These are phyloP conservation scores for Drosophila paramelanica DNA, from an alignment of 2,888 invertebrate genomes.

Conservation along the genomic window DNA sequence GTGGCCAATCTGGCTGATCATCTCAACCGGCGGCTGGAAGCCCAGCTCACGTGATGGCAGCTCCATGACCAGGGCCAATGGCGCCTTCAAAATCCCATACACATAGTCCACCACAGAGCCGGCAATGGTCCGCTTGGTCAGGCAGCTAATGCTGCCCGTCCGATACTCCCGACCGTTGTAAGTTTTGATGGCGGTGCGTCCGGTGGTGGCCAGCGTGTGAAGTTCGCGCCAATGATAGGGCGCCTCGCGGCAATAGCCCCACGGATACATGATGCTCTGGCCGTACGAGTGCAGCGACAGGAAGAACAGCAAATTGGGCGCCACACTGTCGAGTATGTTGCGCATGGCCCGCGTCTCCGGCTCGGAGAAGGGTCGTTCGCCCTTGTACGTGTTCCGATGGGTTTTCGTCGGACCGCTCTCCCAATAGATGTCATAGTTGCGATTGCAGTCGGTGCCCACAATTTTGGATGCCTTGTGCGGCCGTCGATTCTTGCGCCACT, in stretches of 20 bases:
- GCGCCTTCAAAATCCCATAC: slow-evolving; percentile 81
- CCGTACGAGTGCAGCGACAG: slow-evolving; percentile 84
- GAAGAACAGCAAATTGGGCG: slow-evolving; percentile 81
- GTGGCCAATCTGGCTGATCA: slow-evolving; percentile 81
- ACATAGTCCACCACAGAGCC: slow-evolving; percentile 85
- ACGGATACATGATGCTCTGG: slow-evolving; percentile 84
- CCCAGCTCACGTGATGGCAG: slow-evolving; percentile 82
- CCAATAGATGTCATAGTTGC: slow-evolving; percentile 89
- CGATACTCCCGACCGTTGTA: slow-evolving; percentile 83
- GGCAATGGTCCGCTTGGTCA: slow-evolving; percentile 79
- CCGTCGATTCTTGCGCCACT: slow-evolving; percentile 88
- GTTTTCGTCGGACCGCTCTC: slow-evolving; percentile 67
- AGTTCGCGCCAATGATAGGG: slow-evolving; percentile 77
- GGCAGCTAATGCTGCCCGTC: slow-evolving; percentile 82
- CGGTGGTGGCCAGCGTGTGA: slow-evolving; percentile 81
- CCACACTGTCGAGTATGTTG: slow-evolving; percentile 75
- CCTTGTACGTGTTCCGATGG: slow-evolving; percentile 81
- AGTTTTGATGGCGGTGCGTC: slow-evolving; percentile 80
- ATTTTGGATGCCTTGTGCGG: slow-evolving; percentile 82
- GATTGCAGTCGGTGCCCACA: slow-evolving; percentile 88
- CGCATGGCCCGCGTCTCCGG: slow-evolving; percentile 83
- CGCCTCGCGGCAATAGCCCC: slow-evolving; percentile 83
- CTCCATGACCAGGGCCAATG: slow-evolving; percentile 84
- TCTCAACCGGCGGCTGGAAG: slow-evolving; percentile 82
- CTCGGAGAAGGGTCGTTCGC: slow-evolving; percentile 84